These are phyloP conservation scores for Melanophora roralis DNA, from an alignment of 2,888 invertebrate species.

Conservation along the genomic window DNA sequence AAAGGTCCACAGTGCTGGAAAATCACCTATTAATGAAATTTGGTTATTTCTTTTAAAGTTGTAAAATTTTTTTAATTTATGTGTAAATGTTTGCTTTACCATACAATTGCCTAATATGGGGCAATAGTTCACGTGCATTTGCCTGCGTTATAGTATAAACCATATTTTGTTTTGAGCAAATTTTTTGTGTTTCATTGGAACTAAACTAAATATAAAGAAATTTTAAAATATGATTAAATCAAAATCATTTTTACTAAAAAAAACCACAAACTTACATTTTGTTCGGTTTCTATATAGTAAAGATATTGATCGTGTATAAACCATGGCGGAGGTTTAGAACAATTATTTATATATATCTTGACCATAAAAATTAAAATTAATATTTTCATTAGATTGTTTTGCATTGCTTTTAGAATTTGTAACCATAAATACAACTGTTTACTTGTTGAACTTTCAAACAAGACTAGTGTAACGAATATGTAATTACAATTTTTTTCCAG, in stretches of 20 bases:
- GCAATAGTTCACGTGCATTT: background rate
- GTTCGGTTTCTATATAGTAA: constrained; percentile 12
- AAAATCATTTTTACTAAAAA: background rate
- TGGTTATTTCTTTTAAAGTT: background rate
- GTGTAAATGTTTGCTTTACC: background rate
- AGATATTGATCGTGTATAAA: constrained; percentile 28
- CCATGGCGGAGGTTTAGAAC: background rate
- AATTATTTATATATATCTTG: background rate
- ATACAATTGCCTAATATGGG: background rate
- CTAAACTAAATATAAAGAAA: background rate
- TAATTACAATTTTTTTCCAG: no score
- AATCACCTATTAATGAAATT: background rate
- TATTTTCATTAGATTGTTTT: background rate
- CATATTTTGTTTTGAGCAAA: background rate
- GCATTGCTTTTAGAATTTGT: background rate
- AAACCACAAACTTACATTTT: background rate
- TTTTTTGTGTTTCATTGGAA: background rate
- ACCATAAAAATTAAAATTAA: background rate
- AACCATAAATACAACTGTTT: background rate
- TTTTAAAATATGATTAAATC: no score
- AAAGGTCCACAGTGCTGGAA: constrained; percentile 16
- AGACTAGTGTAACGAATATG: no score
- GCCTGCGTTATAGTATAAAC: background rate
- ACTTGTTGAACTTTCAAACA: constrained; percentile 9
- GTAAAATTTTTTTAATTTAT: background rate